Base-by-base conservation (phyloP, 2,113 vertebrate species). In the Etheostoma spectabile region DNA sequence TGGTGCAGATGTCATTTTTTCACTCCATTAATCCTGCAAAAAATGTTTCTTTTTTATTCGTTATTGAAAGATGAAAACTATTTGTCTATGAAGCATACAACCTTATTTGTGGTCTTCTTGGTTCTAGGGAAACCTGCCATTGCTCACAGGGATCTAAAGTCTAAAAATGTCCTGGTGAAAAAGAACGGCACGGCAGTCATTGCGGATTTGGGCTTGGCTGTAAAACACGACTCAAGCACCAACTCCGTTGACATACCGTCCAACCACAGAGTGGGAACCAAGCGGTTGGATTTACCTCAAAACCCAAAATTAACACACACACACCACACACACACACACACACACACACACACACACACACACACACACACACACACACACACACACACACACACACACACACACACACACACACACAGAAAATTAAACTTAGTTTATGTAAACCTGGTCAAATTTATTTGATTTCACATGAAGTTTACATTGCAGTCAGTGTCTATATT, bases 91-190 rank as follows among this genome's bases (percentile, higher is more conserved):
- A 66, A 70, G 16, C 33, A 35, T 56, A 3, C 52, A 24, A 48
- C 33, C 5, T 62, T 52, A n/a, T 51, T 63, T 76, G n/a, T 72
- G 42, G 15, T 21, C 0, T 89, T 74, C 27, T 60, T 74, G 30
- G 7, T 85, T 33, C 0, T 89, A 99, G 98, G 98, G 72, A 99
- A 99, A 88, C 98, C 98, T 5, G 98, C 98, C 1, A 99, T 99
- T 7, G 97, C 98, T 8, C 98, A 99, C 93, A 95, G 98, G 83
- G 98, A 99, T n/a, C 95, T 99, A 69, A 99, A 99, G 77, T 99
- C 98, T 52, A 99, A 99, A 88, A 99, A 99, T 83, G 96, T 99
- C 89, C 93, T 99, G 80, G 97, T 99, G 91, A 99, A 97, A 94
- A 97, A 94, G 93, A 98, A 97, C 11, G 96, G 97, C 69, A 96